Conservation (phyloP, 1,140 invertebrate genomes). For the Stenopsyche tienmushanensis region DNA sequence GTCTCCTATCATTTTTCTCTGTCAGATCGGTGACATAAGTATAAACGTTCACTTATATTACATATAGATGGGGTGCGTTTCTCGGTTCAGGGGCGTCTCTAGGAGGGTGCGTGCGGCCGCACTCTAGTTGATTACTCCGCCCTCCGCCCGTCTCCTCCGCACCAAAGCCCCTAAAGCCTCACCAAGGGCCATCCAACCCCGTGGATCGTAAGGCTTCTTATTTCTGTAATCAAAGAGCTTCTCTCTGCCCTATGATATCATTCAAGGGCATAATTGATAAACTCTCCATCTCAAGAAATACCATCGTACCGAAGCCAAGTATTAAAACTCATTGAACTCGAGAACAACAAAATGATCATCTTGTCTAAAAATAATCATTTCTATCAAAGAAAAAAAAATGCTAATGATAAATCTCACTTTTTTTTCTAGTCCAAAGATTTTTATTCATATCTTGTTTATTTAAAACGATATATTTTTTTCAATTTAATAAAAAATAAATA, state of each 20-base stretch:
- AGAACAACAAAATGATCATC: too few relatives aligned
- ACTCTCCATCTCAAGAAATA: too few relatives aligned
- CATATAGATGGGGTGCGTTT: conserved; percentile 43
- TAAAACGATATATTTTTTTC: too few relatives aligned
- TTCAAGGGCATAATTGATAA: conserved; percentile 35
- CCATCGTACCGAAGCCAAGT: too few relatives aligned
- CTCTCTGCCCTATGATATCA: conserved; percentile 20
- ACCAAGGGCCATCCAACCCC: conserved; percentile 7
- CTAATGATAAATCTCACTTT: too few relatives aligned
- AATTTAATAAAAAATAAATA: too few relatives aligned
- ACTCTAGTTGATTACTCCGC: conserved; percentile 58
- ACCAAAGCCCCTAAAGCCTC: too few relatives aligned
- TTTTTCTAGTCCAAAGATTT: too few relatives aligned
- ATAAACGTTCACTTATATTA: conserved; percentile 1
- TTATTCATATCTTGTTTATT: too few relatives aligned
- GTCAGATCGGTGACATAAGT: background rate
- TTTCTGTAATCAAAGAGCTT: conserved; percentile 38
- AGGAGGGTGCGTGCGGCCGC: conserved; percentile 46
- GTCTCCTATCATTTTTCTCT: conserved; percentile 10
- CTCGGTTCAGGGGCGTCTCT: conserved; percentile 37
- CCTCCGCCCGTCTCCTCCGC: background rate
- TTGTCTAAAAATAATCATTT: too few relatives aligned
- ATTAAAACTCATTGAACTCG: too few relatives aligned
- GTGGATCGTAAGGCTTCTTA: conserved; percentile 33
- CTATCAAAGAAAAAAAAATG: too few relatives aligned